Base-by-base conservation (phyloP, 2,113 vertebrate genomes). In the Lepus americanus region DNA sequence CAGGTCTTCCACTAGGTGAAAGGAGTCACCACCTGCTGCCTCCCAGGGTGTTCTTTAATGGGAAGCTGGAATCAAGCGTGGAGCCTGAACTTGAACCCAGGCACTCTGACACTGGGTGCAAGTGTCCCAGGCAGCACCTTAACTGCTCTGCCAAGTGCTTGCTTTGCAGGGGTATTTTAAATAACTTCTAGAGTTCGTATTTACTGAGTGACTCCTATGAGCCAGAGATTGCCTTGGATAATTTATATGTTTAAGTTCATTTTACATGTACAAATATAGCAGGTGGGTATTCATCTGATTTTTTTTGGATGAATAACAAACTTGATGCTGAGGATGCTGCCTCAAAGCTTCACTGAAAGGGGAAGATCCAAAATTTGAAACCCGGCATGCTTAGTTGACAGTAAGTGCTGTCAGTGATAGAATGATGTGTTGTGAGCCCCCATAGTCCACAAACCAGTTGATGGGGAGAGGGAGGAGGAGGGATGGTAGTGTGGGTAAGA, bases 271-370 rank as follows among this genome's bases (percentile, higher is more conserved):
- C 69, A 86, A 66, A 33, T 83, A 5, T 61, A 63, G 16, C 11
- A 76, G 0, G 17, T 82, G 70, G 23, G 0, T 36, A 63, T 44
- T 51, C 9, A 63, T 72, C 6, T 51, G 11, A 63, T 36, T 27
- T 92, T 78, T 85, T 66, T 85, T 55, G 25, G 89, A 87, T 92
- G 70, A 81, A 12, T 94, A 12, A 64, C 10, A 66, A 33, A 83
- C 44, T 44, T 44, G 5, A 67, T 25, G 1, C 33, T 80, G 6
- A 80, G 3, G 25, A 36, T 61, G 17, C 74, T 80, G 19, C 23
- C 11, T 6, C 9, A 83, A 55, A 70, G 14, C 83, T 69, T 90
- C 66, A 80, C 67, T 59, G 44, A 81, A 8, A 64, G 9, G n/a
- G 3, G 1, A 80, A 70, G 36, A 66, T 22, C 13, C 39, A 70